A percentile compares a stretch with the other conserved stretches of the same genome.
Conservation (phyloP, 1,140 invertebrate species). For the Chymomyza costata region DNA sequence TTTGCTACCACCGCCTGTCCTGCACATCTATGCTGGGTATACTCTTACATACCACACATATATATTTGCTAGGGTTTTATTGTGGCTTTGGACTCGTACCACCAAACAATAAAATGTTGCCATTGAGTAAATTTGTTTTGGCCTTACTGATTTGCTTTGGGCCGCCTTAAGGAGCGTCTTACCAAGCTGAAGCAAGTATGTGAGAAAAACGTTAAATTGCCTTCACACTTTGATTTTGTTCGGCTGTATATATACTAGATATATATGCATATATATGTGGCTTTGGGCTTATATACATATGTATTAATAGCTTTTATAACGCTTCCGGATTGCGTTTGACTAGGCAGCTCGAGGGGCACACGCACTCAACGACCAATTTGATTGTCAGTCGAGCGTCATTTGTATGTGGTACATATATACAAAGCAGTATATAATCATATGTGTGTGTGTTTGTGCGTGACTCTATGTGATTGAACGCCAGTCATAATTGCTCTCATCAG, state of each 20-base stretch:
- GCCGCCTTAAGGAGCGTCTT: too few species aligned
- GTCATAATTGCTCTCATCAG: constrained; percentile 59
- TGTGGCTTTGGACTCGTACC: too few species aligned
- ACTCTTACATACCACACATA: too few species aligned
- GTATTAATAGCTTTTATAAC: constrained; percentile 68
- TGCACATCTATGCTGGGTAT: too few species aligned
- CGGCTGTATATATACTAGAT: too few species aligned
- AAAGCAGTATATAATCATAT: constrained; percentile 7
- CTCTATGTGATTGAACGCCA: constrained; percentile 53
- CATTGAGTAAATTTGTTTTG: constrained; percentile 54
- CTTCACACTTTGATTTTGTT: constrained; percentile 64
- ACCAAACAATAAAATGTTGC: constrained; percentile 54
- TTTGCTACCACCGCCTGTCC: constrained; percentile 46
- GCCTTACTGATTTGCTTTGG: too few species aligned
- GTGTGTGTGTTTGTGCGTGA: constrained; percentile 3
- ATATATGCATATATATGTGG: constrained; percentile 14
- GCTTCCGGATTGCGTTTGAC: constrained; percentile 36
- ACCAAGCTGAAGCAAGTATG: too few species aligned
- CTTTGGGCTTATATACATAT: constrained; percentile 8
- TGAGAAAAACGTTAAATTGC: constrained; percentile 35
- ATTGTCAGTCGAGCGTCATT: constrained; percentile 54
- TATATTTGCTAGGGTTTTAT: constrained; percentile 48
- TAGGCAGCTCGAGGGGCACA: constrained; percentile 4
- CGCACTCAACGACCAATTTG: constrained; percentile 51
- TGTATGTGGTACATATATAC: constrained; percentile 29